phyloP scores from a whole-genome alignment of 2,888 invertebrate species.

The Chelonus formosanus region DNA sequence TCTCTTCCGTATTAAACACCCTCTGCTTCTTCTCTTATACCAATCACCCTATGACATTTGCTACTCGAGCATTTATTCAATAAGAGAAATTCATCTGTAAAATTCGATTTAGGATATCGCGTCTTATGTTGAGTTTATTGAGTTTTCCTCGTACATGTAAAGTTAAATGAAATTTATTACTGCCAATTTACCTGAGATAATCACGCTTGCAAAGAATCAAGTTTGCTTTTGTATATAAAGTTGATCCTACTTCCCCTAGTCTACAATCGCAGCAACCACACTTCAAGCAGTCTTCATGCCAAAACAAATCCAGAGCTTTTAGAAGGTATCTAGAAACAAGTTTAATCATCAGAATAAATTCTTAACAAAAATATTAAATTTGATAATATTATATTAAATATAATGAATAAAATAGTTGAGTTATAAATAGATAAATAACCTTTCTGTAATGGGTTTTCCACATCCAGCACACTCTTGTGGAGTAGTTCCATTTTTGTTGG shows the following conservation, averaged over 20 bases:
- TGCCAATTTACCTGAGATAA: conserved; percentile 78
- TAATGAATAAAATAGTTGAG: too few relatives aligned
- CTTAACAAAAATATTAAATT: too few relatives aligned
- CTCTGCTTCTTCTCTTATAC: conserved; percentile 5
- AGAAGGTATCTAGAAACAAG: conserved; percentile 69
- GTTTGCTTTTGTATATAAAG: conserved; percentile 89
- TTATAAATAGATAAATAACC: conserved; percentile 60
- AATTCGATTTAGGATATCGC: conserved; percentile 57
- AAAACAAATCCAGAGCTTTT: conserved; percentile 87
- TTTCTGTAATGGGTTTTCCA: conserved; percentile 84
- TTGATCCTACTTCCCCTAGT: conserved; percentile 92
- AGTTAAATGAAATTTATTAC: conserved; percentile 16
- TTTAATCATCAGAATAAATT: not conserved
- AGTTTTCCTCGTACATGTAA: conserved; percentile 2
- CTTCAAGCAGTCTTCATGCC: conserved; percentile 95
- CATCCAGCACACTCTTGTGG: conserved; percentile 83
- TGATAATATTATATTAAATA: too few relatives aligned
- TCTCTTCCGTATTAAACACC: conserved; percentile 26
- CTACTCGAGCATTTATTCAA: conserved; percentile 55
- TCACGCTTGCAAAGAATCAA: conserved; percentile 91
- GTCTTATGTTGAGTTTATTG: conserved; percentile 19
- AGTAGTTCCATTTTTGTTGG: conserved; percentile 59
- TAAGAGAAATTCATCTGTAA: conserved; percentile 63
- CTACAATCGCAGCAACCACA: conserved; percentile 93
- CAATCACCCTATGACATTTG: conserved; percentile 41